Percentiles rank a stretch among this genome's conserved stretches.
Evolutionary conservation across 2,888 invertebrate genomes (phyloP).

Genomic region (Drosophila eohydei): DNA sequence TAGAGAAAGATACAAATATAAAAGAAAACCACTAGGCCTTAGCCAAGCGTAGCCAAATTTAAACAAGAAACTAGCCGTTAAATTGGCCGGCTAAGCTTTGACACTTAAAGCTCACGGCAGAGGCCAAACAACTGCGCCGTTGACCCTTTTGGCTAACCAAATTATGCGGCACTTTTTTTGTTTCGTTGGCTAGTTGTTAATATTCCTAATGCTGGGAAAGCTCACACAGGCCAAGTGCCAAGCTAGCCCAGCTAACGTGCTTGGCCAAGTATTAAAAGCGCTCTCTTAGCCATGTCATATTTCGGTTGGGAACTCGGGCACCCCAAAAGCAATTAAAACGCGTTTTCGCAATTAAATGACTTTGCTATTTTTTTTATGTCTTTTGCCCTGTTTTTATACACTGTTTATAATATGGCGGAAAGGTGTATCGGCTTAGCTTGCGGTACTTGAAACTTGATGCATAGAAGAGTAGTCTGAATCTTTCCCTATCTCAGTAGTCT

Average conservation of each 20-base stretch:
- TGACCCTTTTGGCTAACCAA: constrained; percentile 39
- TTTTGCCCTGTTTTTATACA: constrained; percentile 15
- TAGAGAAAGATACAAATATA: not conserved
- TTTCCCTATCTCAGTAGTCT: not conserved
- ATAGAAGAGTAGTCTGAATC: not conserved
- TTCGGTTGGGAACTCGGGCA: constrained; percentile 33
- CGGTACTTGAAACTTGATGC: not conserved
- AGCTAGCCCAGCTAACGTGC: constrained; percentile 6
- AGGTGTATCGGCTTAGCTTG: not conserved
- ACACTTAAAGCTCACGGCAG: constrained; percentile 33
- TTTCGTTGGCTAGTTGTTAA: constrained; percentile 9
- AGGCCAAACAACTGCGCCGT: constrained; percentile 25
- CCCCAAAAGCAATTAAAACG: constrained; percentile 77
- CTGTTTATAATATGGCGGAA: not conserved
- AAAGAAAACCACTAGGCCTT: constrained; percentile 9
- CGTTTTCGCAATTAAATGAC: constrained; percentile 80
- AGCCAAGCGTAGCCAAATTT: constrained; percentile 27
- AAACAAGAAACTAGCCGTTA: constrained; percentile 42
- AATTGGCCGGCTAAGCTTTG: constrained; percentile 39
- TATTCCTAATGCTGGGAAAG: constrained; percentile 61
- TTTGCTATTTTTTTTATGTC: constrained; percentile 74
- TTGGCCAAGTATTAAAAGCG: constrained; percentile 12
- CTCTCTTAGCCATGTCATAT: constrained; percentile 46
- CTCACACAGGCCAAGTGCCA: constrained; percentile 39
- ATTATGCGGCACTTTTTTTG: constrained; percentile 51